Base-by-base conservation (phyloP, 2,113 vertebrate species). In the Pongo abelii region DNA sequence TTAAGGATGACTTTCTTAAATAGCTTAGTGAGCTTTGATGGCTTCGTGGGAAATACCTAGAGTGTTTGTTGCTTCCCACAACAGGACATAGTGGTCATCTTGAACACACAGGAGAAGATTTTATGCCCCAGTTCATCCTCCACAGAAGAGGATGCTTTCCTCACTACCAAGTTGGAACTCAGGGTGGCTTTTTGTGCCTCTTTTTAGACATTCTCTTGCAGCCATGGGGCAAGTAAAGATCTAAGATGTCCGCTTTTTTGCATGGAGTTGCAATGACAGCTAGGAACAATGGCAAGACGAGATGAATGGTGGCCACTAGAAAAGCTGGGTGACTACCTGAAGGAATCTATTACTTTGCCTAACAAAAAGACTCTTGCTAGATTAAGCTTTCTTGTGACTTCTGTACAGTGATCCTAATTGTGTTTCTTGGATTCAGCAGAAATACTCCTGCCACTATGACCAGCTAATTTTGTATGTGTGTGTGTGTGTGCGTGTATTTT, bases 31-130 rank as follows among this genome's bases (percentile, higher is more conserved):
- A 87, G 10, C 5, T 50, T 1, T 11, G 30, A n/a, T 55, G 18
- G 5, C 10, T 91, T 80, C 67, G 14, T 32, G 3, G 10, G 20
- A 72, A 57, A 38, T 1, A 22, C 2, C 0, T 35, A 17, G 18
- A 2, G 2, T 32, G 6, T 35, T 46, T n/a, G 4, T 18, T 48
- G 3, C 22, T 57, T 59, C 20, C 5, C 6, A 12, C 1, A 48
- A 11, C n/a, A 64, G 40, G 32, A 17, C 67, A 69, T 8, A 35
- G 67, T 69, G 32, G 10, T 72, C 14, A 32, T 70, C 27, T 70
- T 77, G 20, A 1, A 70, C 2, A 8, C 3, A 4, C 4, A 50
- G 12, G 27, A 77, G 23, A 13, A 50, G 69, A 38, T 8, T 84
- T 57, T 7, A 46, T 27, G 70, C 52, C 6, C 40, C 2, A 92